These are phyloP conservation scores for Xestoiulus laeticollis DNA, from an alignment of 2,888 invertebrate species.

Conservation along the genomic window DNA sequence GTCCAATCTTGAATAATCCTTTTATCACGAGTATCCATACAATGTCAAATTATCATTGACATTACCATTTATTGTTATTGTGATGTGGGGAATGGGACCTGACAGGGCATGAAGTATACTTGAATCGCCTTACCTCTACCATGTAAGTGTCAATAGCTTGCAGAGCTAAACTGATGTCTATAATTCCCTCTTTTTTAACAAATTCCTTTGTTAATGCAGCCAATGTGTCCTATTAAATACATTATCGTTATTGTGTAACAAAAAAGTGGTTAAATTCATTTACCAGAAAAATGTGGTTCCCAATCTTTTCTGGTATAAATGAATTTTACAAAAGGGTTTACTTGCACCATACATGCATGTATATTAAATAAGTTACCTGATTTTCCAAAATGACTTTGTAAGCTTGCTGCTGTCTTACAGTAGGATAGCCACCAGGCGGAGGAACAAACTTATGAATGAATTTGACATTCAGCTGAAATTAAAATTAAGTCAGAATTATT, in stretches of 20 bases:
- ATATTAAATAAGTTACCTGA: no score
- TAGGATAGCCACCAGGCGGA: not conserved
- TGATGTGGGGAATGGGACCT: no score
- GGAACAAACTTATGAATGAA: not conserved
- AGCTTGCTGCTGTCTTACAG: not conserved
- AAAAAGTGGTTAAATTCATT: no score
- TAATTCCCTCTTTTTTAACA: not conserved
- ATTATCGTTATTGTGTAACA: not conserved
- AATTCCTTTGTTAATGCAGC: not conserved
- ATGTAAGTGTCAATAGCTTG: not conserved
- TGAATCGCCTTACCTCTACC: not conserved
- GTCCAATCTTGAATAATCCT: no score
- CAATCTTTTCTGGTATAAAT: no score
- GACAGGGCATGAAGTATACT: not conserved
- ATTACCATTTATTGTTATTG: no score
- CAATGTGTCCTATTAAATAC: not conserved
- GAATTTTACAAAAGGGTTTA: no score
- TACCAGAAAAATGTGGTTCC: no score
- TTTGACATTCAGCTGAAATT: not conserved
- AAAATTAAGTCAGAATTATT: not conserved
- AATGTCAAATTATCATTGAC: no score
- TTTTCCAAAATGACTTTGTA: not conserved
- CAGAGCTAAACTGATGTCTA: not conserved
- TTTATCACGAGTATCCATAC: no score
- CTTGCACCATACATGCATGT: no score